Evolutionary conservation across 2,888 invertebrate genomes (phyloP).

Genomic region (Rhagonycha fulva): DNA sequence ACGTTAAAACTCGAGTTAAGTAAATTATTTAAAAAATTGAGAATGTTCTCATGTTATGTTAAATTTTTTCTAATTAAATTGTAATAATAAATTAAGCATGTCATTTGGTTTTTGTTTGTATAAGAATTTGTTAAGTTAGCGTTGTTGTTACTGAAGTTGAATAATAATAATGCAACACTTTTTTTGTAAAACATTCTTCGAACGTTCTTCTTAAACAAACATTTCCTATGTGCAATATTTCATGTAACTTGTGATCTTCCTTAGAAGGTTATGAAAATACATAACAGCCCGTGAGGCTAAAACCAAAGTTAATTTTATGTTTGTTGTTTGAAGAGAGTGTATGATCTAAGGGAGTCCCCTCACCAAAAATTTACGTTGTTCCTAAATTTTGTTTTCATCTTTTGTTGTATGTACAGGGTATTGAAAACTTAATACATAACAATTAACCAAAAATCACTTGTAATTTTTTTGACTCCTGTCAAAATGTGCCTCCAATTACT

Average conservation of each 20-base stretch:
- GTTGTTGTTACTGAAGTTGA: constrained; percentile 31
- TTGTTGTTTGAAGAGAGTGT: background rate
- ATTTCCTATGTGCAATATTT: background rate
- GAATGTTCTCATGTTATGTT: constrained; percentile 5
- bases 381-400: background rate
- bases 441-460: background rate
- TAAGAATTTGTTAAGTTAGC: constrained; percentile 26
- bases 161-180: constrained; percentile 12
- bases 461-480: background rate
- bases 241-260: background rate
- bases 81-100: constrained; percentile 21
- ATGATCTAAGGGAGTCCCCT: background rate
- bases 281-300: background rate
- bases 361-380: background rate
- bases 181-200: background rate
- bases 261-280: background rate
- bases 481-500: background rate
- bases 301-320: background rate
- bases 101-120: constrained; percentile 23
- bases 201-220: background rate
- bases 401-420: background rate
- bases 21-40: background rate
- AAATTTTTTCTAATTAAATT: constrained; percentile 10
- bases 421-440: background rate
- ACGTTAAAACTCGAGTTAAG: background rate